Evolutionary conservation across 2,113 vertebrate genomes (phyloP).

Genomic region (Mesitornis unicolor): DNA sequence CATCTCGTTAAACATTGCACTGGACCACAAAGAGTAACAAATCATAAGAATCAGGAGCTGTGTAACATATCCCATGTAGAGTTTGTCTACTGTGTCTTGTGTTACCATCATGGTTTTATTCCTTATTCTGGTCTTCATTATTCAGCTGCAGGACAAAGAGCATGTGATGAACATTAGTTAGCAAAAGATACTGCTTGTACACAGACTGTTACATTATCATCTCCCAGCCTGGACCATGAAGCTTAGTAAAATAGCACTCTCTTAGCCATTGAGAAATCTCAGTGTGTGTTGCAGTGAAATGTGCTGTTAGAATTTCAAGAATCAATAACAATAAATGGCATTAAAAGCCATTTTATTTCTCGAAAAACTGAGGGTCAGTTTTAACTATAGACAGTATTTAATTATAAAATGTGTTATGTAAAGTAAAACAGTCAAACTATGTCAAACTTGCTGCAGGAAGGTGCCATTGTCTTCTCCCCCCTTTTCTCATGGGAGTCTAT

Average conservation of each 20-base stretch:
- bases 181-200: background rate
- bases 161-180: background rate
- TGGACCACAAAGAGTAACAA: background rate
- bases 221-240: background rate
- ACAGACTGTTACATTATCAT: background rate
- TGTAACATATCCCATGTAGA: background rate
- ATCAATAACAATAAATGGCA: background rate
- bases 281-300: background rate
- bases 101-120: background rate
- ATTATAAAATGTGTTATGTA: background rate
- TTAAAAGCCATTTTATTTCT: background rate
- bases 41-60: background rate
- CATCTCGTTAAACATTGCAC: background rate
- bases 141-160: background rate
- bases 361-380: background rate
- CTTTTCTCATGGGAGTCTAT: background rate
- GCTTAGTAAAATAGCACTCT: background rate
- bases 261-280: background rate
- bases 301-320: background rate
- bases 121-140: background rate
- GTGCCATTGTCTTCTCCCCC: background rate
- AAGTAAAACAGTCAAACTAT: background rate
- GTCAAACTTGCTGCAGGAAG: background rate
- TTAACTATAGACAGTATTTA: background rate
- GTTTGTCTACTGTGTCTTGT: background rate